These are phyloP conservation scores for Piliocolobus tephrosceles DNA, from an alignment of 2,113 vertebrate genomes.

Conservation along the genomic window DNA sequence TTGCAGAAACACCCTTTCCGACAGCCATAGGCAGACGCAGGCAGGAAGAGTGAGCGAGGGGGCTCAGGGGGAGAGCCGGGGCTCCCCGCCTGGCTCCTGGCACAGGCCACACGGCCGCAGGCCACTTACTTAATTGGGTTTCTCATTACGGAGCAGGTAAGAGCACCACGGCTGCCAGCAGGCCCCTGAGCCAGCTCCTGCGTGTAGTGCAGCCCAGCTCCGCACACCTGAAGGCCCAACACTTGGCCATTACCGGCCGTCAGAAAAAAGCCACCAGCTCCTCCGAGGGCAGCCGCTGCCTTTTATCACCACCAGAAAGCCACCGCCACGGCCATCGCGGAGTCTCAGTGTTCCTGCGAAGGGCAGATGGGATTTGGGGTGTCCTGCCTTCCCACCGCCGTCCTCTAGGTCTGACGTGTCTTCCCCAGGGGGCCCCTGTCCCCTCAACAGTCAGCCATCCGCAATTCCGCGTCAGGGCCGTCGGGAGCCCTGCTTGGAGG, in stretches of 20 bases:
- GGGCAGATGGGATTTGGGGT: no score
- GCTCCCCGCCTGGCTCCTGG: neutral
- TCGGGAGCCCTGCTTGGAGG: neutral
- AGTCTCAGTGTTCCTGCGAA: fast-evolving
- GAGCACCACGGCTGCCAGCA: fast-evolving
- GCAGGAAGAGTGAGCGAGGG: neutral
- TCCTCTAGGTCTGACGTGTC: neutral
- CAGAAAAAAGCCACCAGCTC: neutral
- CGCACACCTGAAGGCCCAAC: fast-evolving
- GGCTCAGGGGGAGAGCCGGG: neutral
- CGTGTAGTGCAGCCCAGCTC: fast-evolving
- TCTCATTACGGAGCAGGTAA: no score
- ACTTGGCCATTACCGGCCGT: fast-evolving
- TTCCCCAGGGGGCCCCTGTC: fast-evolving
- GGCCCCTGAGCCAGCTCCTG: fast-evolving
- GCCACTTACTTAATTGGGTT: fast-evolving
- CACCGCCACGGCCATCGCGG: fast-evolving
- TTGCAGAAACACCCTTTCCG: fast-evolving
- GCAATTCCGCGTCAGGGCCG: fast-evolving
- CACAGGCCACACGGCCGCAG: neutral
- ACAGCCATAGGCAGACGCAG: fast-evolving
- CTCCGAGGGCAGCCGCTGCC: fast-evolving
- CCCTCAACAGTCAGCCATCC: neutral
- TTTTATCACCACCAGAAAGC: fast-evolving
- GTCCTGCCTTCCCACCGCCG: neutral